These are phyloP conservation scores for Cyclophora albipunctata DNA, from an alignment of 2,888 invertebrate genomes.

Conservation along the genomic window DNA sequence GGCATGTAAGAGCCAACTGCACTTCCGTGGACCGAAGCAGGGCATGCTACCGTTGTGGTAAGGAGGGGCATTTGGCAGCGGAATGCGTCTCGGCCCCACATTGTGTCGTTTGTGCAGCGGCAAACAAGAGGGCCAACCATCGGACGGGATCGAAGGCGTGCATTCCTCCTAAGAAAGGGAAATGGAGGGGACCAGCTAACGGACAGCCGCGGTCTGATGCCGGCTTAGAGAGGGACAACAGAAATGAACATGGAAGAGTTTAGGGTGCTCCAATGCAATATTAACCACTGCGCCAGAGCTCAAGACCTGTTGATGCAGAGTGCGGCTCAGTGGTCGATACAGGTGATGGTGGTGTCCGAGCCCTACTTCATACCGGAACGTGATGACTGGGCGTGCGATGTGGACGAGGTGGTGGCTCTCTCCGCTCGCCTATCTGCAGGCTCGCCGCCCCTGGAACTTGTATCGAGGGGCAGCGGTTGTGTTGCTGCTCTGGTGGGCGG, in stretches of 20 bases:
- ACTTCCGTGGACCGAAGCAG: conserved; percentile 1
- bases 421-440: not conserved
- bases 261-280: conserved; percentile 9
- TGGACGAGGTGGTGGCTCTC: not conserved
- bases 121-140: not conserved
- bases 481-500: conserved; percentile 7
- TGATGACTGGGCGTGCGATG: conserved; percentile 7
- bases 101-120: not conserved
- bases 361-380: conserved; percentile 11
- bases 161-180: not conserved
- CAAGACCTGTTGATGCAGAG: conserved; percentile 11
- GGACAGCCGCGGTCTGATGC: not conserved
- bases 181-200: not conserved
- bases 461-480: conserved; percentile 2
- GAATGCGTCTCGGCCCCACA: not conserved
- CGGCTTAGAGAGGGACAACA: not conserved
- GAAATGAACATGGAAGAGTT: no score
- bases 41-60: conserved; percentile 10
- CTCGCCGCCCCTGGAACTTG: not conserved
- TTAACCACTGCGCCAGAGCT: conserved; percentile 15
- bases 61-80: not conserved
- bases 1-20: conserved; percentile 12
- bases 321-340: conserved; percentile 13
- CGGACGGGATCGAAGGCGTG: conserved; percentile 1
- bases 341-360: conserved; percentile 14